Percentiles rank a stretch among this genome's conserved stretches.
Conservation (phyloP, 2,888 invertebrate genomes). For the Chalcis sispes region DNA sequence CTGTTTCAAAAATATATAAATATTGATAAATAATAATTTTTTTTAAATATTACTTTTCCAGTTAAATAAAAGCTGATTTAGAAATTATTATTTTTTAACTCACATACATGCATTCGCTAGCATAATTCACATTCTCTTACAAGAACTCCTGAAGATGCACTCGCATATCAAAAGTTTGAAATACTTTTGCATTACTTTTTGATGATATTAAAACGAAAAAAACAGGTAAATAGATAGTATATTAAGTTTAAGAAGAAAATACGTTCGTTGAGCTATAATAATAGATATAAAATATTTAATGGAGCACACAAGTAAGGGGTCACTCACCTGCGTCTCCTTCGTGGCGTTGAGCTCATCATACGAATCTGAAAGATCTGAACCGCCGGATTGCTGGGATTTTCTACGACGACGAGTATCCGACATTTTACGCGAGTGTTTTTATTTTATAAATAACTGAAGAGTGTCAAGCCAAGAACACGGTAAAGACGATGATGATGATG, state of each 20-base stretch:
- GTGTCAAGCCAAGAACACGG: not conserved
- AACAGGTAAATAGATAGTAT: too few species aligned
- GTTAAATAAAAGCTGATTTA: too few species aligned
- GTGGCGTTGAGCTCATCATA: slow-evolving; percentile 71
- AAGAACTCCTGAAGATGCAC: too few species aligned
- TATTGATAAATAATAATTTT: slow-evolving; percentile 23
- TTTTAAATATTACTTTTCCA: too few species aligned
- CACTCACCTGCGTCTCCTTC: slow-evolving; percentile 72
- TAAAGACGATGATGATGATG: not conserved
- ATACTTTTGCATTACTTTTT: too few species aligned
- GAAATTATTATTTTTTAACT: too few species aligned
- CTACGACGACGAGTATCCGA: slow-evolving; percentile 73
- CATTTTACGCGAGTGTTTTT: slow-evolving; percentile 62
- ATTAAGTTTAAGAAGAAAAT: slow-evolving; percentile 5
- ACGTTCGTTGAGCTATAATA: not conserved
- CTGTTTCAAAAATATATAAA: slow-evolving; percentile 10
- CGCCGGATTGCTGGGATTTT: slow-evolving; percentile 71
- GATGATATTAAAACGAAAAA: too few species aligned
- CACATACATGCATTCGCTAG: too few species aligned
- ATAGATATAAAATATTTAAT: slow-evolving; percentile 1
- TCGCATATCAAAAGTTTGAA: too few species aligned
- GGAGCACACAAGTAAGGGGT: not conserved
- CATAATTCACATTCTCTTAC: too few species aligned
- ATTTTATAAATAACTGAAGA: too few species aligned
- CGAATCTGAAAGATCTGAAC: slow-evolving; percentile 72